Percentiles rank a stretch among this genome's conserved stretches.
phyloP scores from a whole-genome alignment of 2,888 invertebrate species.

The Pyrgus malvae region DNA sequence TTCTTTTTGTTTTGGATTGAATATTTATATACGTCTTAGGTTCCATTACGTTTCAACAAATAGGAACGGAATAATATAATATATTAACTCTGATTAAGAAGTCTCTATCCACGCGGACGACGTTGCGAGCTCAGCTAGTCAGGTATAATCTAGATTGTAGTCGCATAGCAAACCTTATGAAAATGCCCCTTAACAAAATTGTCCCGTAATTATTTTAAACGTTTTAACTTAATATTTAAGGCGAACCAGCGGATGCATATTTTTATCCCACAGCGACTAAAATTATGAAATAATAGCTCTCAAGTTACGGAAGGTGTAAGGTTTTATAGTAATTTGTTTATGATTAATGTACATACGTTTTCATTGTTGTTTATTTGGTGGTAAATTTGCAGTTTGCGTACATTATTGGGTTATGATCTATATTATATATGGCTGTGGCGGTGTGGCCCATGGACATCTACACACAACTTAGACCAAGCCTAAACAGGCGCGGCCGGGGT shows the following conservation, averaged over 20 bases:
- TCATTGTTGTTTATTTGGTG: slow-evolving; percentile 19
- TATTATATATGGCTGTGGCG: too few species aligned
- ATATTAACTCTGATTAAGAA: too few species aligned
- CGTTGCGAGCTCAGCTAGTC: too few species aligned
- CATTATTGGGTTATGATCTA: neutral
- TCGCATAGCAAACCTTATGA: slow-evolving; percentile 17
- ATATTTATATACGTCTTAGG: too few species aligned
- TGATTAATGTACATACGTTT: slow-evolving; percentile 27
- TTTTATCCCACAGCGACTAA: slow-evolving; percentile 55
- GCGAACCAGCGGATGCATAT: slow-evolving; percentile 61
- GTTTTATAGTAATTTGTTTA: slow-evolving; percentile 49
- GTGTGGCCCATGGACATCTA: too few species aligned
- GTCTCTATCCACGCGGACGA: too few species aligned
- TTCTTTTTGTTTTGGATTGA: too few species aligned
- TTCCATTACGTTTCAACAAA: too few species aligned
- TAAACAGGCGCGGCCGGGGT: too few species aligned
- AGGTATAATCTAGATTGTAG: too few species aligned
- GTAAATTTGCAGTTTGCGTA: slow-evolving; percentile 8
- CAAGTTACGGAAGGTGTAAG: slow-evolving; percentile 57
- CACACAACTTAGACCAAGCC: too few species aligned
- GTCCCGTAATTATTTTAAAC: slow-evolving; percentile 77
- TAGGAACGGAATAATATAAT: too few species aligned
- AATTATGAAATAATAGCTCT: slow-evolving; percentile 62
- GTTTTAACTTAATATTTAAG: slow-evolving; percentile 75
- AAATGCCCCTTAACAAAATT: slow-evolving; percentile 61